Evolutionary conservation across 2,113 vertebrate species (phyloP).

Genomic region (Illadopsis cleaveri): DNA sequence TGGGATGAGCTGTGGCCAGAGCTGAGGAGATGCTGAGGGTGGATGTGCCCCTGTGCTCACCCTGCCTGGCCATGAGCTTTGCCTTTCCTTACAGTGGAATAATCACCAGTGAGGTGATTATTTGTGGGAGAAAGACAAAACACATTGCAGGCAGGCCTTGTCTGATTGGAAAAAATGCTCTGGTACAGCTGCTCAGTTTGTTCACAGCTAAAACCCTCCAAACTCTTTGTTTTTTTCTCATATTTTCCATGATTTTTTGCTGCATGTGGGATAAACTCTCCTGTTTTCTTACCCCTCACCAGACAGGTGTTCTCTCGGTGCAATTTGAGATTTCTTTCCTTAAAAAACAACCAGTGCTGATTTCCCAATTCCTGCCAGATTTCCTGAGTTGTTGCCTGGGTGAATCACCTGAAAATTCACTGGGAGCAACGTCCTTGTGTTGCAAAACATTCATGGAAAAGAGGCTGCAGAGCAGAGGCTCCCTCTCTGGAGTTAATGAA

Average conservation of each 20-base stretch:
- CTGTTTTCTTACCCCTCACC: background rate
- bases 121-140: background rate
- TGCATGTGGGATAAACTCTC: background rate
- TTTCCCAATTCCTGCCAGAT: constrained; percentile 5
- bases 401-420: background rate
- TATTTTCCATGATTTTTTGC: background rate
- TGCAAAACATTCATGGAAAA: background rate
- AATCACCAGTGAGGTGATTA: background rate
- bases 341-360: background rate
- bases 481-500: background rate
- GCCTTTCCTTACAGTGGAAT: background rate
- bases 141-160: background rate
- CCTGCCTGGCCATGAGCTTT: background rate
- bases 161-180: background rate
- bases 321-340: background rate
- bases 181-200: background rate
- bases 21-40: background rate
- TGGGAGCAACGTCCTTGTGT: background rate
- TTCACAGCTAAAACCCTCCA: background rate
- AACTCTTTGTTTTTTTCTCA: fast-evolving
- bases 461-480: background rate
- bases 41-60: background rate
- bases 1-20: background rate
- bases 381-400: background rate
- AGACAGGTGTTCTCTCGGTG: background rate